Evolutionary conservation across 2,888 invertebrate species (phyloP).

Genomic region (Diarsia rubi): DNA sequence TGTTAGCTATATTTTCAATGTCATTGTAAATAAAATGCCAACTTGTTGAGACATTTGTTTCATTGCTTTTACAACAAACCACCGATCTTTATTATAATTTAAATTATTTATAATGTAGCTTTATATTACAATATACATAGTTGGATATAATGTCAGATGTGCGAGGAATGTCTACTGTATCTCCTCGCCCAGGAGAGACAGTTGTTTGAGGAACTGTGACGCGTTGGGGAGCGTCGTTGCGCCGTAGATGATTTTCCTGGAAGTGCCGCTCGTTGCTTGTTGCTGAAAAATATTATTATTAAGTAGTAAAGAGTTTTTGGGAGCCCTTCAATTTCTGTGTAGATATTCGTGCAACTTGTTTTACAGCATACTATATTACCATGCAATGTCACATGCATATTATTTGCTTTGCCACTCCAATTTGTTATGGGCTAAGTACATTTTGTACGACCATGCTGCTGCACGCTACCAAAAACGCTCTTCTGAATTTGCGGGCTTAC

Average conservation of each 20-base stretch:
- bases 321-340: not conserved
- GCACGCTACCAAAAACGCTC: not conserved
- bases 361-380: not conserved
- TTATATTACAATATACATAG: constrained; percentile 69
- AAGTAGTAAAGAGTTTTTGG: not conserved
- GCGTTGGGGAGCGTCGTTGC: constrained; percentile 98
- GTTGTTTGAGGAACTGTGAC: constrained; percentile 97
- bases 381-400: not conserved
- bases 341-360: not conserved
- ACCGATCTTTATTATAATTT: constrained; percentile 70
- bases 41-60: constrained; percentile 89
- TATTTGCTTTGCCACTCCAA: not conserved
- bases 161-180: constrained; percentile 89
- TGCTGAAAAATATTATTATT: constrained; percentile 89
- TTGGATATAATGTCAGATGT: constrained; percentile 50
- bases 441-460: not conserved
- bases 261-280: constrained; percentile 92
- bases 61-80: constrained; percentile 74
- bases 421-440: not conserved
- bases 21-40: constrained; percentile 91
- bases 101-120: constrained; percentile 65
- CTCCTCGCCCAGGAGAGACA: constrained; percentile 95
- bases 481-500: not conserved
- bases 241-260: constrained; percentile 97
- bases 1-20: constrained; percentile 91